Evolutionary conservation across 2,797 vertebrate genomes (phyloP).

Genomic region (Rallus crepitans): DNA sequence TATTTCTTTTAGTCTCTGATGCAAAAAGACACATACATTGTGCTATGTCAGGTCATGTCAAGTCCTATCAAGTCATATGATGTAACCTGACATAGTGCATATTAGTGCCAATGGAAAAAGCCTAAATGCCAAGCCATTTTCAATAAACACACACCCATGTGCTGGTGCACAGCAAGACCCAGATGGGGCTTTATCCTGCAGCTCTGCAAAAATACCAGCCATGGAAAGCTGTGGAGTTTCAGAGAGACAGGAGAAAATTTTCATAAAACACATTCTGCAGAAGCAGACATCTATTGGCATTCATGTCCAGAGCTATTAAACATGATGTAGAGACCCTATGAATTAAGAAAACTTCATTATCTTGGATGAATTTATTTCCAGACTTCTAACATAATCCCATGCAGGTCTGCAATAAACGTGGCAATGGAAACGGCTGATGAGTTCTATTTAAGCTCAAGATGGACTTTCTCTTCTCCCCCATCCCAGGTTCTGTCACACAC

Average conservation of each 20-base stretch:
- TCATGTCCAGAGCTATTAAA: not conserved
- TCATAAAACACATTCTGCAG: not conserved
- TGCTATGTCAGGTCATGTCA: conserved; percentile 69
- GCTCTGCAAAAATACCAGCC: conserved; percentile 27
- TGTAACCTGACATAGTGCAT: conserved; percentile 17
- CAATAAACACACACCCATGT: not conserved
- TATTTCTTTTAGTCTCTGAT: conserved; percentile 41
- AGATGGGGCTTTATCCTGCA: conserved; percentile 39
- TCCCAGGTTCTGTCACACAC: not conserved
- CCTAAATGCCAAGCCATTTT: conserved; percentile 66
- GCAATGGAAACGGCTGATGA: not conserved
- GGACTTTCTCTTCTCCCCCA: not conserved
- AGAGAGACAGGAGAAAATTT: not conserved
- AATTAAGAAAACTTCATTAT: not conserved
- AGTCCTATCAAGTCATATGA: conserved; percentile 21
- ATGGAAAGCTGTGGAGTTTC: not conserved
- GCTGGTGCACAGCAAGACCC: conserved; percentile 2
- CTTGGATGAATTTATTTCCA: not conserved
- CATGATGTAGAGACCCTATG: not conserved
- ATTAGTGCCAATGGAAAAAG: conserved; percentile 52
- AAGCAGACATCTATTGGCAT: not conserved
- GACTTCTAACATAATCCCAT: not conserved
- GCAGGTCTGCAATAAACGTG: not conserved
- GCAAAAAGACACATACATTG: conserved; percentile 57
- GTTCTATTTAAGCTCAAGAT: not conserved